These are phyloP conservation scores for Saccopteryx leptura DNA, from an alignment of 2,113 vertebrate species.

Conservation along the genomic window DNA sequence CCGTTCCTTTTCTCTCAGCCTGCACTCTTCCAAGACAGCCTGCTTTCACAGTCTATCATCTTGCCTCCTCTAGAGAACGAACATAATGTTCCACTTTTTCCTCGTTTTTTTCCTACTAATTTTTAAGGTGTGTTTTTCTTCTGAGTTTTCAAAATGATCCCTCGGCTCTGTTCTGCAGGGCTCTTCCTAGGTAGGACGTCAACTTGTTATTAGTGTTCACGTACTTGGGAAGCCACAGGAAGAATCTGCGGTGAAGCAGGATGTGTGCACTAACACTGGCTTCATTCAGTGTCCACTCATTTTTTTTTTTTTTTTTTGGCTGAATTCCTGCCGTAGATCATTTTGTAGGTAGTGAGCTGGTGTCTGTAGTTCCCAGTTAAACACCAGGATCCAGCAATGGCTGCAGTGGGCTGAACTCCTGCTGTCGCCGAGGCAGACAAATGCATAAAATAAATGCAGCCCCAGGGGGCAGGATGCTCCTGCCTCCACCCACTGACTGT, in stretches of 20 bases:
- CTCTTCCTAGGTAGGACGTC: background rate
- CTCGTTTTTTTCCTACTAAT: background rate
- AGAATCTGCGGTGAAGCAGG: background rate
- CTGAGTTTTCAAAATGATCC: background rate
- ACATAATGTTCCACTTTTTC: background rate
- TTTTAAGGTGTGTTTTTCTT: background rate
- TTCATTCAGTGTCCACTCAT: background rate
- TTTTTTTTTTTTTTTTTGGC: background rate
- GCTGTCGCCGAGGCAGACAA: background rate
- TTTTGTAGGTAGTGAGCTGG: background rate
- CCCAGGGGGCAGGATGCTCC: background rate
- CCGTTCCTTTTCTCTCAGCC: background rate
- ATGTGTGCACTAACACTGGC: background rate
- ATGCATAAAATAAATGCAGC: background rate
- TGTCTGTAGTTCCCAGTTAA: background rate
- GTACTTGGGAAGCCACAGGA: background rate
- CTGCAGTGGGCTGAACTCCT: background rate
- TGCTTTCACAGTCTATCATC: background rate
- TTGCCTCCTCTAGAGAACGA: background rate
- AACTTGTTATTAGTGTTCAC: background rate
- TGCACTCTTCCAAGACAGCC: background rate
- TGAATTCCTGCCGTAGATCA: background rate
- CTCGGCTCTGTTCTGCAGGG: background rate
- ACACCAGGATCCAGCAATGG: background rate
- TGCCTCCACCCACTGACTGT: background rate